Conservation (phyloP, 2,113 vertebrate species). For the Danio rerio region DNA sequence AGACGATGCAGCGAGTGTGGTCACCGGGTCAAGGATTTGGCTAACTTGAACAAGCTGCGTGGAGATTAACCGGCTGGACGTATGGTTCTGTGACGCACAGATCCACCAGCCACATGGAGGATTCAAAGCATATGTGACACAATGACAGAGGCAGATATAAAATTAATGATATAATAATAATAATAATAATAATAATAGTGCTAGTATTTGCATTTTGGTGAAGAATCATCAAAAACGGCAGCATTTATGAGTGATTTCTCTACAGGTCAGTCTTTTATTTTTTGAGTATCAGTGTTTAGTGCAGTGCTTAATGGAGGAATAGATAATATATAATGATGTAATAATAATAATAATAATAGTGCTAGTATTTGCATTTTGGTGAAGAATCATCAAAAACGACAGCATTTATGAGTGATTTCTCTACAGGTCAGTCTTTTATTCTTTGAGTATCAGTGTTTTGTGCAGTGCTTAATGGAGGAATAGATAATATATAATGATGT, state of each 20-base stretch:
- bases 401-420: background rate
- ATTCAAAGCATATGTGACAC: background rate
- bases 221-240: background rate
- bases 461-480: no score
- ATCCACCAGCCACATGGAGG: background rate
- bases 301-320: no score
- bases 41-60: background rate
- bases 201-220: background rate
- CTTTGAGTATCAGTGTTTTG: background rate
- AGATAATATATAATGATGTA: no score
- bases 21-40: slow-evolving; percentile 13
- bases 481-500: no score
- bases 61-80: slow-evolving; percentile 14
- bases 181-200: background rate
- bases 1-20: background rate
- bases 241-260: background rate
- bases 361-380: background rate
- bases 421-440: background rate
- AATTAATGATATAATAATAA: no score
- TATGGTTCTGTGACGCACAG: slow-evolving; percentile 16
- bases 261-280: background rate
- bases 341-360: background rate
- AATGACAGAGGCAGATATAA: no score
- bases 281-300: background rate
- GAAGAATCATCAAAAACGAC: background rate